phyloP scores from a whole-genome alignment of 2,113 vertebrate species.

The Sceloporus tristichus region DNA sequence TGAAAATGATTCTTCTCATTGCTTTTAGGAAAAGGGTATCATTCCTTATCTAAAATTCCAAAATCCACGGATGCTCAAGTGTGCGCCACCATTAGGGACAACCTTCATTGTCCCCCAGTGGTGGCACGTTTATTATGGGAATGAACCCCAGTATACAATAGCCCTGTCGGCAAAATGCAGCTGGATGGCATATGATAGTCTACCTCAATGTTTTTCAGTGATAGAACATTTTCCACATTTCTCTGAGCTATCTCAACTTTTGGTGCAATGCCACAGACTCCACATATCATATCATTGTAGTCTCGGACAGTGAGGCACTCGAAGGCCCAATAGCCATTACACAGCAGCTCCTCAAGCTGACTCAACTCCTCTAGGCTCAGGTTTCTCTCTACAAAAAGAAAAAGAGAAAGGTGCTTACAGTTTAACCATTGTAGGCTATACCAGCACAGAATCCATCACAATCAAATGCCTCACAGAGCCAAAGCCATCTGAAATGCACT shows the following conservation, averaged over 20 bases:
- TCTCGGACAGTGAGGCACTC: constrained; percentile 95
- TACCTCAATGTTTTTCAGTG: constrained; percentile 94
- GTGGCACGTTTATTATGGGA: background rate
- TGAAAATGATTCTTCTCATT: background rate
- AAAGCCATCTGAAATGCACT: background rate
- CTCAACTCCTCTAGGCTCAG: constrained; percentile 81
- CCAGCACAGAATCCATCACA: background rate
- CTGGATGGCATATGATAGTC: constrained; percentile 42
- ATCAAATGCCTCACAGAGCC: background rate
- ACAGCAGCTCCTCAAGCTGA: constrained; percentile 90
- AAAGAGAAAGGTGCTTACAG: constrained; percentile 54
- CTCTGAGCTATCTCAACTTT: constrained; percentile 93
- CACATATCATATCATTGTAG: constrained; percentile 99
- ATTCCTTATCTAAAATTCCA: background rate
- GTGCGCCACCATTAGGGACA: no score
- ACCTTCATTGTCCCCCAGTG: no score
- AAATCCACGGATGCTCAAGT: background rate
- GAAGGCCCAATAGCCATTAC: constrained; percentile 96
- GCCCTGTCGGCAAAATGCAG: background rate
- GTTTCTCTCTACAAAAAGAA: constrained; percentile 79
- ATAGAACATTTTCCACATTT: constrained; percentile 85
- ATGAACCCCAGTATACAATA: background rate
- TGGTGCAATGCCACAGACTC: constrained; percentile 93
- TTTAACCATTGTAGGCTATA: background rate
- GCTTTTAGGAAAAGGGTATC: background rate